Evolutionary conservation across 2,888 invertebrate genomes (phyloP), one percentile per base, ranked within the genome.

Genomic region (Leptogaster cylindrica): DNA sequence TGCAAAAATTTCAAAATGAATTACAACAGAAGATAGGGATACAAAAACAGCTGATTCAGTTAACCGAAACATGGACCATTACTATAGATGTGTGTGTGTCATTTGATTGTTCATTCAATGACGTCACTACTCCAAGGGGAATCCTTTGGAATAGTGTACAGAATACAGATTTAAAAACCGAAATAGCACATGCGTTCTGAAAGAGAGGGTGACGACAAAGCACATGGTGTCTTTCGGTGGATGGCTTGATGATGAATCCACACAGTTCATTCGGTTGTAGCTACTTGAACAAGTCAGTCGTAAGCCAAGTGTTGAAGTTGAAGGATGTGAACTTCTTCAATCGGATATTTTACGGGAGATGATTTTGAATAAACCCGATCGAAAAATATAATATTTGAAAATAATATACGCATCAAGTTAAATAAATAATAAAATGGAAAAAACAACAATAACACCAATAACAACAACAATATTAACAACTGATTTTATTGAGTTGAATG

Each of bases 31-130:
- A 27, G 33, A 33, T 12, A n/a, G 23, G n/a, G n/a, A n/a, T n/a
- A n/a, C n/a, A n/a, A 64, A 64, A 65, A 23, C 65, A 65, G 65
- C 65, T 65, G 65, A 51, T 51, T 14, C 20, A 6, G 14, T 10
- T 18, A n/a, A 10, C 36, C n/a, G n/a, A 10, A 36, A 10, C 36
- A 36, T 14, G 36, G n/a, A 31, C 10, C 10, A 31, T 31, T 31
- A 31, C 6, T 31, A 1, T 6, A 31, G 31, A 1, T 6, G 7
- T 4, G 36, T 36, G 36, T 36, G 12, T 36, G 12, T 8, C n/a
- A n/a, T 10, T 36, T 36, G 10, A 36, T 36, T 36, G 10, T 36
- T 36, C 10, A 14, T 36, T 36, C 18, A 20, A 31, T 58, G 58
- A 58, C 58, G 66, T 66, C 66, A 66, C 16, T 25, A 10, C 8